A percentile compares a stretch with the other conserved stretches of the same genome.
These are phyloP conservation scores for Phylloscopus trochiloides DNA, from an alignment of 2,113 vertebrate species.

Conservation along the genomic window DNA sequence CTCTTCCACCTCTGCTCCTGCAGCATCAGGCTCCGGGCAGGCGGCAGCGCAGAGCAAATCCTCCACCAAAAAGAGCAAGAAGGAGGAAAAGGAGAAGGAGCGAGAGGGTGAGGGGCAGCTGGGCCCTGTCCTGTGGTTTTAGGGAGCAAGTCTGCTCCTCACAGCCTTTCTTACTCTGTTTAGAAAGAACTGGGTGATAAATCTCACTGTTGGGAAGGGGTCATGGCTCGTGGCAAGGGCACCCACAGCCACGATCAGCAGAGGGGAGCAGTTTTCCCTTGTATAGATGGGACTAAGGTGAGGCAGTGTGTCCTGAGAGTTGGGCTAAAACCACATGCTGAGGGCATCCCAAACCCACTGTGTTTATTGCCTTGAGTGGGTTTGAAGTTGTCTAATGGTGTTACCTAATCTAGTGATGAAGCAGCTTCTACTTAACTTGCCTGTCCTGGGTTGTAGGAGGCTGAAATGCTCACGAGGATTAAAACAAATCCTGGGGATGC, in stretches of 20 bases:
- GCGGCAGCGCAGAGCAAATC: constrained; percentile 87
- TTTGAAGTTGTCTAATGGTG: not conserved
- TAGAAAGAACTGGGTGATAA: not conserved
- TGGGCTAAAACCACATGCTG: not conserved
- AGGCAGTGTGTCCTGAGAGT: not conserved
- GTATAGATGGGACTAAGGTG: too few species aligned
- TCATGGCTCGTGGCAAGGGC: rapidly evolving
- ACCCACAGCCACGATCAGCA: not conserved
- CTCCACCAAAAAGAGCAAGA: constrained; percentile 95
- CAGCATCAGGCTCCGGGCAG: constrained; percentile 74
- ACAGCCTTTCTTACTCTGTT: not conserved
- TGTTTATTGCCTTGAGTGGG: not conserved
- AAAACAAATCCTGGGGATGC: not conserved
- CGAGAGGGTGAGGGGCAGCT: constrained; percentile 83
- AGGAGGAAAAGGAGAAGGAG: constrained; percentile 97
- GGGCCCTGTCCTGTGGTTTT: not conserved
- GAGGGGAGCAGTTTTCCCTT: not conserved
- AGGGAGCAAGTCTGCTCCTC: not conserved
- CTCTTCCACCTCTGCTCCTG: constrained; percentile 67
- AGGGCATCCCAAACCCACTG: not conserved
- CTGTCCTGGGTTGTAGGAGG: not conserved
- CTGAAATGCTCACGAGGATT: not conserved
- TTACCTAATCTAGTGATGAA: not conserved
- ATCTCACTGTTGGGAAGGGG: not conserved
- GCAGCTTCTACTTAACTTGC: not conserved